phyloP scores from a whole-genome alignment of 2,888 invertebrate genomes.

The Chelonus formosanus region DNA sequence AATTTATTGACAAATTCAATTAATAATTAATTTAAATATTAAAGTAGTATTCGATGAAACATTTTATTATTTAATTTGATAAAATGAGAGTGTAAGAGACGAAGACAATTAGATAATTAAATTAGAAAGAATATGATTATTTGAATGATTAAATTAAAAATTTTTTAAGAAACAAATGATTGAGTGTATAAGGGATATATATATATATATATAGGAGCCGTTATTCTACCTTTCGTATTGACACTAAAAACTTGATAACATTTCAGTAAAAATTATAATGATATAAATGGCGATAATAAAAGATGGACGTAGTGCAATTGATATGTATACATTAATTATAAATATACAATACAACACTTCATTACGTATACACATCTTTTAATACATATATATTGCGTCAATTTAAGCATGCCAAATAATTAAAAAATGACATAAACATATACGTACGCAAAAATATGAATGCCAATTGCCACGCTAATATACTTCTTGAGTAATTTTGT shows the following conservation, averaged over 20 bases:
- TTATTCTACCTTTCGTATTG: slow-evolving; percentile 50
- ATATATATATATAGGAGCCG: slow-evolving; percentile 37
- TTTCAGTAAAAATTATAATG: slow-evolving; percentile 24
- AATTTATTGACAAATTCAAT: background rate
- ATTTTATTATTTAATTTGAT: too few species aligned
- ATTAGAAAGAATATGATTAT: slow-evolving; percentile 1
- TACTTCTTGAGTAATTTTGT: slow-evolving; percentile 48
- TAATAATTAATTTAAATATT: background rate
- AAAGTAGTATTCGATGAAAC: too few species aligned
- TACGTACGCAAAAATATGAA: slow-evolving; percentile 37
- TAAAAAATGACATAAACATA: slow-evolving; percentile 34
- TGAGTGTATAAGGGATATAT: slow-evolving; percentile 3
- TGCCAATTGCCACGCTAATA: slow-evolving; percentile 40
- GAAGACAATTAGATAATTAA: slow-evolving; percentile 15
- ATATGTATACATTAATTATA: slow-evolving; percentile 42
- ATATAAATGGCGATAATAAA: slow-evolving; percentile 34
- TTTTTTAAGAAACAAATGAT: slow-evolving; percentile 5
- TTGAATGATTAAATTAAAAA: background rate
- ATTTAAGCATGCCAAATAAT: slow-evolving; percentile 50
- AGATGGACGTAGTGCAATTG: slow-evolving; percentile 49
- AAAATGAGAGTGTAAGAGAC: too few species aligned
- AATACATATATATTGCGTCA: slow-evolving; percentile 44
- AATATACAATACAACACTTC: slow-evolving; percentile 33
- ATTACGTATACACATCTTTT: slow-evolving; percentile 43
- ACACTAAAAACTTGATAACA: slow-evolving; percentile 45